Percentiles rank a stretch among this genome's conserved stretches.
Conservation (phyloP, 2,797 vertebrate genomes). For the Salmo trutta region DNA sequence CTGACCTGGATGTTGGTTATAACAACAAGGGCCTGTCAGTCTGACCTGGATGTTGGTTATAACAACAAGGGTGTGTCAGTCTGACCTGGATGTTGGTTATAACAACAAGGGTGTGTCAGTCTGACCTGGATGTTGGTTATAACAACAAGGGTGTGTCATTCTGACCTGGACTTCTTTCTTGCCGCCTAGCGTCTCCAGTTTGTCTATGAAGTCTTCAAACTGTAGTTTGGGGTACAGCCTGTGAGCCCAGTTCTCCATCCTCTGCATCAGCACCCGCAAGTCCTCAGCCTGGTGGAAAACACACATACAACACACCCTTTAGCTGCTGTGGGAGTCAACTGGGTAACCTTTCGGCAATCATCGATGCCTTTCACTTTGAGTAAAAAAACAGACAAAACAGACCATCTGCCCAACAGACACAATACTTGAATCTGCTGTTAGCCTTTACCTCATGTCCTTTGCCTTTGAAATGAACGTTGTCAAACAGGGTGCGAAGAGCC, state of each 20-base stretch:
- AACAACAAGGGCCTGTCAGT: too few species aligned
- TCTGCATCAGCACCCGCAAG: constrained; percentile 83
- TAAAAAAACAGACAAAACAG: not conserved
- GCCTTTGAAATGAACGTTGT: constrained; percentile 84
- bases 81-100: not conserved
- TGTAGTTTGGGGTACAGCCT: constrained; percentile 90
- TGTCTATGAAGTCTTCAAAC: constrained; percentile 92
- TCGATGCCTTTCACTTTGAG: not conserved
- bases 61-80: not conserved
- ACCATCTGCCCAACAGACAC: not conserved
- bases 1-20: too few species aligned
- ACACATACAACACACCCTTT: not conserved
- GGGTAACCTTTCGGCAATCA: not conserved
- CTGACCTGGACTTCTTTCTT: constrained; percentile 96
- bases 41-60: too few species aligned
- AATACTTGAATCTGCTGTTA: not conserved
- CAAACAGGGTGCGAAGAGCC: constrained; percentile 86
- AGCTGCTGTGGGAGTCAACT: not conserved
- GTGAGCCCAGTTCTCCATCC: constrained; percentile 98
- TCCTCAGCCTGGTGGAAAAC: constrained; percentile 79
- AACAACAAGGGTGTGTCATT: not conserved
- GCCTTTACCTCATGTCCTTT: constrained; percentile 93
- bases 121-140: not conserved
- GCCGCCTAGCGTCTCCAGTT: constrained; percentile 84
- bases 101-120: too few species aligned